These are phyloP conservation scores for Synaphobranchus kaupii DNA, from an alignment of 2,797 vertebrate species.

Conservation along the genomic window DNA sequence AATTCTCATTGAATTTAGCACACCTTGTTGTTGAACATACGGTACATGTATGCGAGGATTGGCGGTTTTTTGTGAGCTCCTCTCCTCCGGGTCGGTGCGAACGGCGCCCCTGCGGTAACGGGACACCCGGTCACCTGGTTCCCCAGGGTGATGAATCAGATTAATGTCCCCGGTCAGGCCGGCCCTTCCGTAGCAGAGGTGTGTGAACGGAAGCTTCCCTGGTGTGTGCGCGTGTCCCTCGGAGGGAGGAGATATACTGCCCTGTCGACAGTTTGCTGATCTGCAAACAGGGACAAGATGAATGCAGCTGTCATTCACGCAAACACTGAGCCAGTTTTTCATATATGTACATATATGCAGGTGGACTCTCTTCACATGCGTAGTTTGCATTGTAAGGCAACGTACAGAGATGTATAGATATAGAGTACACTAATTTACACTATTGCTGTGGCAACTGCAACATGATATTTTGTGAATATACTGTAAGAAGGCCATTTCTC, in stretches of 20 bases:
- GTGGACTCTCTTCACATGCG: constrained; percentile 27
- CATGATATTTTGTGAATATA: constrained; percentile 58
- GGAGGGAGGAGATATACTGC: constrained; percentile 58
- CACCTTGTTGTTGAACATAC: background rate
- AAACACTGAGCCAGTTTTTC: constrained; percentile 59
- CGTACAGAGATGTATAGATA: background rate
- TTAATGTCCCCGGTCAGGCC: background rate
- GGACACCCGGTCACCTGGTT: background rate
- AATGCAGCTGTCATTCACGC: constrained; percentile 58
- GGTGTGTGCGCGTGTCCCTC: constrained; percentile 37
- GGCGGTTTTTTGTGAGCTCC: background rate
- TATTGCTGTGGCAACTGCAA: constrained; percentile 42
- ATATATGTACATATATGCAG: constrained; percentile 46
- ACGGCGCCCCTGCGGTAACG: background rate
- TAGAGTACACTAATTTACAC: constrained; percentile 8
- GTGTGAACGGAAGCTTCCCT: constrained; percentile 39
- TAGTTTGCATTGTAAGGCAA: background rate
- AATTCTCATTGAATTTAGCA: background rate
- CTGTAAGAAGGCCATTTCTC: constrained; percentile 50
- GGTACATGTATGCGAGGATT: background rate
- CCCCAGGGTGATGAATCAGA: background rate
- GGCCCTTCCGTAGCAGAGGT: background rate
- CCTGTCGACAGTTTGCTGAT: constrained; percentile 64
- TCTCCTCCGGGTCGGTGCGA: background rate
- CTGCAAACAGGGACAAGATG: constrained; percentile 61